Conservation (phyloP, 35 echinoderm and acorn worm species). For the Ophiothrix spiculata region DNA sequence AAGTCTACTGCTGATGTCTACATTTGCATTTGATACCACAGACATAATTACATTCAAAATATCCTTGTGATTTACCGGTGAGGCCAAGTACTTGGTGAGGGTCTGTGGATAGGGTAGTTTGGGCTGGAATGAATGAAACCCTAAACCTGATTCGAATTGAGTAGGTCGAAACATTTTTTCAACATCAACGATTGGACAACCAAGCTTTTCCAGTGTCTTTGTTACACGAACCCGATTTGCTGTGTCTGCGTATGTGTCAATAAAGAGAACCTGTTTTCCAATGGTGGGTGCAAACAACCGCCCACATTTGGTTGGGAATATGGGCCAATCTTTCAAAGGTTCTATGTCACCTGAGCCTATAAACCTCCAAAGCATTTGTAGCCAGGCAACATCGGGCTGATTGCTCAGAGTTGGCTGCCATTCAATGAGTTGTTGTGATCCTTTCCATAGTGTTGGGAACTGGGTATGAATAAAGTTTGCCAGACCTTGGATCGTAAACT, state of each 20-base stretch:
- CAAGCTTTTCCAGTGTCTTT: neutral
- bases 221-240: neutral
- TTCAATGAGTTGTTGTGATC: neutral
- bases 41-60: neutral
- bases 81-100: no score
- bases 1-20: neutral
- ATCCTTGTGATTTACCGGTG: neutral
- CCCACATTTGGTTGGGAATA: slow-evolving; percentile 3
- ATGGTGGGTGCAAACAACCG: slow-evolving; percentile 4
- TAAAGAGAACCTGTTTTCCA: neutral
- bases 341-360: neutral
- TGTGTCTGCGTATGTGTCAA: neutral
- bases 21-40: neutral
- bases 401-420: neutral
- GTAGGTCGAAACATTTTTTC: no score
- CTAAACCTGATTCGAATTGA: neutral
- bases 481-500: slow-evolving; percentile 13
- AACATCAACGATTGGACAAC: no score
- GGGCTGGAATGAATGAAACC: neutral
- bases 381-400: neutral
- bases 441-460: neutral
- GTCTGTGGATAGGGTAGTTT: no score
- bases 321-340: neutral
- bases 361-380: neutral
- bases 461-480: neutral